Percentiles rank a stretch among this genome's conserved stretches.
Evolutionary conservation across 1,140 invertebrate species (phyloP).

Genomic region (Drosophila obscura): DNA sequence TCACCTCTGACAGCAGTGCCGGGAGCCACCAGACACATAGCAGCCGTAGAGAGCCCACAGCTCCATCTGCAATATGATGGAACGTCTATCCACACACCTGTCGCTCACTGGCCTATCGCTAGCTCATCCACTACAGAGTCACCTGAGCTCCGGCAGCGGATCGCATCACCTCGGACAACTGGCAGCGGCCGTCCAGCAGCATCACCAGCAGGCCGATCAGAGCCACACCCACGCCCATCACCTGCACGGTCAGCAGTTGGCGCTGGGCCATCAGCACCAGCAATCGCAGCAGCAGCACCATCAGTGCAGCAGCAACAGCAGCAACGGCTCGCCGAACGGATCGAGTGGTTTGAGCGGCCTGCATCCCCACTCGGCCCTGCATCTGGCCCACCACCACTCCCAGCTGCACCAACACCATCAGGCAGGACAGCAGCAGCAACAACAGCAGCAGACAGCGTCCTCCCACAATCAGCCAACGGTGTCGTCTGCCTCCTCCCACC

Average conservation of each 20-base stretch:
- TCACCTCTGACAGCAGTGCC: no score
- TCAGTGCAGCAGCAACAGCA: constrained; percentile 63
- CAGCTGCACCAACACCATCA: constrained; percentile 66
- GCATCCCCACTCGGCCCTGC: constrained; percentile 63
- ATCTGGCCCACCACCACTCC: constrained; percentile 58
- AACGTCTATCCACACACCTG: constrained; percentile 83
- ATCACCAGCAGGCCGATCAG: constrained; percentile 70
- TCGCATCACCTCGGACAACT: constrained; percentile 70
- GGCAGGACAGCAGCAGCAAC: constrained; percentile 41
- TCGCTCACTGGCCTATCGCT: constrained; percentile 83
- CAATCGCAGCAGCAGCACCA: constrained; percentile 51
- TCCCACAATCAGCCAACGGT: constrained; percentile 47
- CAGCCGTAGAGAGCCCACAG: constrained; percentile 10
- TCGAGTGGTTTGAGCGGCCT: constrained; percentile 51
- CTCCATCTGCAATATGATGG: constrained; percentile 81
- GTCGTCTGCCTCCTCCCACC: constrained; percentile 42
- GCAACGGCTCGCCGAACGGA: constrained; percentile 62
- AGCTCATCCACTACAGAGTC: constrained; percentile 79
- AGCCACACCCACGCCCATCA: constrained; percentile 63
- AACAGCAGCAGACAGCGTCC: constrained; percentile 43
- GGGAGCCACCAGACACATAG: constrained; percentile 22
- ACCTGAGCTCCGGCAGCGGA: constrained; percentile 72
- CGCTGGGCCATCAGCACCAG: constrained; percentile 53
- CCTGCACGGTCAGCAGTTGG: constrained; percentile 66
- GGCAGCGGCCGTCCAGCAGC: constrained; percentile 70